phyloP scores from a whole-genome alignment of 2,797 vertebrate species.

The Anabas testudineus region DNA sequence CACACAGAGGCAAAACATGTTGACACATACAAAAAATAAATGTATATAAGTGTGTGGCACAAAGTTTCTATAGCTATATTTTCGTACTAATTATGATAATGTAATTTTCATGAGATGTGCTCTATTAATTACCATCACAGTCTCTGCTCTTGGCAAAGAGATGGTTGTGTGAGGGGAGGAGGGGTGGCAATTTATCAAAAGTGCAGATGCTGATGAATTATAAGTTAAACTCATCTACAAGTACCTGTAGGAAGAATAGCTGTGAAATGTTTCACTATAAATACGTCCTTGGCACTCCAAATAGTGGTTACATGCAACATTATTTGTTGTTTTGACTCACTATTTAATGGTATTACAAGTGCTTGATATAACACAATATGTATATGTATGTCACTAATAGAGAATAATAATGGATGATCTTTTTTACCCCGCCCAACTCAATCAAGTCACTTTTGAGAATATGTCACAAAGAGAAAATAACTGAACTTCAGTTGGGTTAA shows the following conservation, averaged over 20 bases:
- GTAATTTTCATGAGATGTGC: constrained; percentile 75
- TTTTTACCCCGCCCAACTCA: background rate
- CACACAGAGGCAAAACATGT: constrained; percentile 5
- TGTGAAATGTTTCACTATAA: constrained; percentile 16
- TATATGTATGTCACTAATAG: too few species aligned
- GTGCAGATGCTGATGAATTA: constrained; percentile 55
- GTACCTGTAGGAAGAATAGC: constrained; percentile 32
- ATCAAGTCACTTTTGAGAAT: background rate
- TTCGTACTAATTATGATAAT: constrained; percentile 78
- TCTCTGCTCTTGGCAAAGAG: constrained; percentile 61
- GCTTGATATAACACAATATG: too few species aligned
- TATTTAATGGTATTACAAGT: too few species aligned
- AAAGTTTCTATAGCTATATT: constrained; percentile 61
- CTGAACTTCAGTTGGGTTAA: background rate
- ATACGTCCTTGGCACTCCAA: constrained; percentile 32
- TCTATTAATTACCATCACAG: constrained; percentile 76
- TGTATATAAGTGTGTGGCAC: constrained; percentile 20
- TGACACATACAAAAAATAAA: constrained; percentile 13
- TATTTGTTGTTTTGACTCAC: too few species aligned
- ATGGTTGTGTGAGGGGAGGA: constrained; percentile 33
- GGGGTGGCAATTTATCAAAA: constrained; percentile 49
- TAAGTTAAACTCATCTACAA: constrained; percentile 39
- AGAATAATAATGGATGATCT: too few species aligned
- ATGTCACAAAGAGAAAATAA: constrained; percentile 1
- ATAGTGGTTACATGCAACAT: too few species aligned